Evolutionary conservation across 2,888 invertebrate genomes (phyloP).

Genomic region (Stenichneumon culpator): DNA sequence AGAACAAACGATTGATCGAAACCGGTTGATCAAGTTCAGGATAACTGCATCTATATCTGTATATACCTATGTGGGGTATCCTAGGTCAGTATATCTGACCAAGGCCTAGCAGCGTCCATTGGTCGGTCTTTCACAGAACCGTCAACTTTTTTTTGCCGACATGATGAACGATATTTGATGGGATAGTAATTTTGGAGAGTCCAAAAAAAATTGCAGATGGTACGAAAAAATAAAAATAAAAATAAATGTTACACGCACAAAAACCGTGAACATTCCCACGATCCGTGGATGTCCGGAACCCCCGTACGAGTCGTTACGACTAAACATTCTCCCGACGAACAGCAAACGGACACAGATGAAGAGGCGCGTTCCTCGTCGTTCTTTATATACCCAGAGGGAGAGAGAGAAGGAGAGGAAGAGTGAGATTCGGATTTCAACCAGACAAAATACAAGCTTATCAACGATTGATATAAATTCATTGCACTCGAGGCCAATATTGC

Average conservation of each 20-base stretch:
- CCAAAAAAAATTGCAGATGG: neutral
- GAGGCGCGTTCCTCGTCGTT: slow-evolving; percentile 46
- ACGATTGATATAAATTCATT: slow-evolving; percentile 63
- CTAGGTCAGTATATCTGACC: slow-evolving; percentile 63
- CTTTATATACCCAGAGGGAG: slow-evolving; percentile 21
- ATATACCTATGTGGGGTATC: slow-evolving; percentile 37
- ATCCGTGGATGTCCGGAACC: slow-evolving; percentile 61
- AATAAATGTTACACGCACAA: slow-evolving; percentile 25
- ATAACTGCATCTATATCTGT: slow-evolving; percentile 52
- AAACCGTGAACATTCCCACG: slow-evolving; percentile 64
- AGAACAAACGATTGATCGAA: slow-evolving; percentile 61
- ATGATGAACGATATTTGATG: slow-evolving; percentile 32
- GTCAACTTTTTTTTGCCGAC: slow-evolving; percentile 14
- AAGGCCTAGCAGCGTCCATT: slow-evolving; percentile 62
- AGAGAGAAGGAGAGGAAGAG: neutral
- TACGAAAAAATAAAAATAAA: neutral
- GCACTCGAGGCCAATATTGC: slow-evolving; percentile 51
- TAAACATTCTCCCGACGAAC: slow-evolving; percentile 63
- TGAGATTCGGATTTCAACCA: slow-evolving; percentile 62
- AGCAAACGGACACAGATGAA: slow-evolving; percentile 67
- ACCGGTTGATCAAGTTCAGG: slow-evolving; percentile 67
- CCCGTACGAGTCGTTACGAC: slow-evolving; percentile 52
- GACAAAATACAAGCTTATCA: slow-evolving; percentile 68
- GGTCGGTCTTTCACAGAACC: slow-evolving; percentile 54
- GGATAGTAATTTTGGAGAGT: slow-evolving; percentile 8